Conservation (phyloP, 2,797 vertebrate species). For the Anabas testudineus region DNA sequence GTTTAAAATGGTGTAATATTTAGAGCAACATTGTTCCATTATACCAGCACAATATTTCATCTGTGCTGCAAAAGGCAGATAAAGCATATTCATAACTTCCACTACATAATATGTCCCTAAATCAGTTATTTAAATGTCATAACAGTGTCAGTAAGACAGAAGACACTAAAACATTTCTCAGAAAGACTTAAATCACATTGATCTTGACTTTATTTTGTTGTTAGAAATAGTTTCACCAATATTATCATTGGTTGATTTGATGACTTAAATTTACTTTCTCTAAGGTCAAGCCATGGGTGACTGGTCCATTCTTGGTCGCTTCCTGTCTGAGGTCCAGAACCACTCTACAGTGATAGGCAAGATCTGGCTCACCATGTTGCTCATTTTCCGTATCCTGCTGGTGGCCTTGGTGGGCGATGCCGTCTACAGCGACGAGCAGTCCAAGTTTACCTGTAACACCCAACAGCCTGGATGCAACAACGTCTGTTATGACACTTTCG, state of each 20-base stretch:
- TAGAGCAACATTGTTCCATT: too few relatives aligned
- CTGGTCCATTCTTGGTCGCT: constrained; percentile 78
- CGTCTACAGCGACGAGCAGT: constrained; percentile 75
- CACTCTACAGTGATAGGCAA: constrained; percentile 79
- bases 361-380: constrained; percentile 80
- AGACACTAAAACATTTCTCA: too few relatives aligned
- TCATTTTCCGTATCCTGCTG: constrained; percentile 79
- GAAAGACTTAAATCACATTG: too few relatives aligned
- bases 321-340: constrained; percentile 79
- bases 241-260: neutral
- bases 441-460: constrained; percentile 78
- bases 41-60: too few relatives aligned
- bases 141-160: too few relatives aligned
- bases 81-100: too few relatives aligned
- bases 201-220: neutral
- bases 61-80: too few relatives aligned
- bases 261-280: neutral
- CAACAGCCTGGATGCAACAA: constrained; percentile 81
- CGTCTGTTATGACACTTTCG: constrained; percentile 74
- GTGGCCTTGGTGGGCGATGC: constrained; percentile 76
- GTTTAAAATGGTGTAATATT: too few relatives aligned
- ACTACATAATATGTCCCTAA: too few relatives aligned
- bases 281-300: constrained; percentile 71
- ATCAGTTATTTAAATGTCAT: too few relatives aligned
- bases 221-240: too few relatives aligned